These are phyloP conservation scores for Caerostris darwini DNA, from an alignment of 1,140 invertebrate genomes.

Conservation along the genomic window DNA sequence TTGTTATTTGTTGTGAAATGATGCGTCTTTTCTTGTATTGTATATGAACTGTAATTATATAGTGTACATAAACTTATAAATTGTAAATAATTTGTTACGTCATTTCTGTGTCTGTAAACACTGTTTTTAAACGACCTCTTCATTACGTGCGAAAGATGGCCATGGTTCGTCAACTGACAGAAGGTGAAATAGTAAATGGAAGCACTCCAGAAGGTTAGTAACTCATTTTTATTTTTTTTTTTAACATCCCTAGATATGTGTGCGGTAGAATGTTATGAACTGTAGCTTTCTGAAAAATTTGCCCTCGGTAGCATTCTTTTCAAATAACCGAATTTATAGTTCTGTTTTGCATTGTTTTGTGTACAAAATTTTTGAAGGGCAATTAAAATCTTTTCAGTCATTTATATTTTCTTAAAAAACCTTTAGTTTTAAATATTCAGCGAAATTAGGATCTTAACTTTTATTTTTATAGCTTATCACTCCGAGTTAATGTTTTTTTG, in stretches of 20 bases:
- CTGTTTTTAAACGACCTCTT: slow-evolving; percentile 74
- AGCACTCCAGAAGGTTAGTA: slow-evolving; percentile 67
- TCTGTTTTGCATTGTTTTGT: background rate
- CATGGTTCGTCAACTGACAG: slow-evolving; percentile 77
- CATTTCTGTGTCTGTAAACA: slow-evolving; percentile 74
- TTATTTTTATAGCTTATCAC: no score
- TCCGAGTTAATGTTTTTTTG: no score
- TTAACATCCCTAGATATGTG: background rate
- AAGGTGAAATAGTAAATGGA: slow-evolving; percentile 73
- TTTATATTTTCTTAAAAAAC: no score
- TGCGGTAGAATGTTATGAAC: no score
- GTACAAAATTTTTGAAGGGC: background rate
- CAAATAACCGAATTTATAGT: background rate
- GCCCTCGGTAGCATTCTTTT: no score
- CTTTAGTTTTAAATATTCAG: no score
- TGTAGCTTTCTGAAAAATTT: no score
- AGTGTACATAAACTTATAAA: slow-evolving; percentile 74
- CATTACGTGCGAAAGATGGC: slow-evolving; percentile 75
- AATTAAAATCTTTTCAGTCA: background rate
- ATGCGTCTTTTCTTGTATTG: slow-evolving; percentile 60
- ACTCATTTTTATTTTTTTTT: background rate
- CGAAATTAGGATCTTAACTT: no score
- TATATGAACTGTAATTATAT: slow-evolving; percentile 56
- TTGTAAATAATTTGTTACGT: slow-evolving; percentile 75
- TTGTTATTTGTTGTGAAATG: slow-evolving; percentile 76